Evolutionary conservation across 2,113 vertebrate genomes (phyloP).

Genomic region (Brachyhypopomus occidentalis): DNA sequence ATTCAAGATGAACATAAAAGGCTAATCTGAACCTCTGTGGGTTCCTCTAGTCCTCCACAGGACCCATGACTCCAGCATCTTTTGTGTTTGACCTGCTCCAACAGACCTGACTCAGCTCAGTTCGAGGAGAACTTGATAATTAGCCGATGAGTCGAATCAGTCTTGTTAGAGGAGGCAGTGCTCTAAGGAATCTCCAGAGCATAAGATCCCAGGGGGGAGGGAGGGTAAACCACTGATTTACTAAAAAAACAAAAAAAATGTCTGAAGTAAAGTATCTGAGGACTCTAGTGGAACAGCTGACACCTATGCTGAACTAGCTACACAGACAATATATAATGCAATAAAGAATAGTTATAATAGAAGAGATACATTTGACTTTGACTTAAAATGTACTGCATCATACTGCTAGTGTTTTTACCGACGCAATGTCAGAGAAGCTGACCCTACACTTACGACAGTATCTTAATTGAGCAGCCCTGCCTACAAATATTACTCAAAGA

Average conservation of each 20-base stretch:
- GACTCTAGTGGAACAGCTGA: no score
- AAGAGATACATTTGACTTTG: no score
- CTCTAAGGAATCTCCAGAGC: neutral
- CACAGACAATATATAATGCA: no score
- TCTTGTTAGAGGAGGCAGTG: neutral
- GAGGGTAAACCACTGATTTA: neutral
- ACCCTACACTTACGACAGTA: neutral
- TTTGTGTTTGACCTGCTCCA: neutral
- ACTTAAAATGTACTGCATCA: no score
- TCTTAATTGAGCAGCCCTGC: neutral
- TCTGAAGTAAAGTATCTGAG: no score
- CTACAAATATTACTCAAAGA: neutral
- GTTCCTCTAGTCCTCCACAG: neutral
- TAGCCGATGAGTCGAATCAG: neutral
- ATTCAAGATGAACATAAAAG: constrained; percentile 27
- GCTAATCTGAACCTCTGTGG: neutral
- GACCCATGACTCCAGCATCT: neutral
- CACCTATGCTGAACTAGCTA: no score
- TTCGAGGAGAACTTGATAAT: constrained; percentile 11
- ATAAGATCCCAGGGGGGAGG: neutral
- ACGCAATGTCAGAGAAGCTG: neutral
- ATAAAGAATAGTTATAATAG: no score
- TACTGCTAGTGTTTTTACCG: neutral
- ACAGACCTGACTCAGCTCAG: constrained; percentile 15
- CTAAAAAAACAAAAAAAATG: no score